These are phyloP conservation scores for Sebastes itinus DNA, from an alignment of 2,797 vertebrate species.

Conservation along the genomic window DNA sequence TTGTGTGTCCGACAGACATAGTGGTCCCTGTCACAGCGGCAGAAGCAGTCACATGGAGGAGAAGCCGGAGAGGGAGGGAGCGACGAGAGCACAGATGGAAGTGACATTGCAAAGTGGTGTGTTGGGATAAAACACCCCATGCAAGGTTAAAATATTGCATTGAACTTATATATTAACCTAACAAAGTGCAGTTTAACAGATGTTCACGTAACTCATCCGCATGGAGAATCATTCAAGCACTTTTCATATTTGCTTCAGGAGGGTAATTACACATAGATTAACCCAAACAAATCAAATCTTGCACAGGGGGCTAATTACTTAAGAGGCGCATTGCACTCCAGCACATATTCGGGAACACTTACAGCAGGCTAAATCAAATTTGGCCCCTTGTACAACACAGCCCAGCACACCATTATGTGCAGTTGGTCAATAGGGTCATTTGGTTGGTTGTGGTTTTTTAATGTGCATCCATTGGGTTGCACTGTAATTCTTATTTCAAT, in stretches of 20 bases:
- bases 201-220: neutral
- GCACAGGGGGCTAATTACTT: conserved; percentile 48
- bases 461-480: neutral
- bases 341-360: conserved; percentile 5
- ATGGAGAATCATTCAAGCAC: neutral
- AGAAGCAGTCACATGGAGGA: conserved; percentile 48
- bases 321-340: conserved; percentile 33
- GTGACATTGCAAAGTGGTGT: conserved; percentile 59
- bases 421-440: neutral
- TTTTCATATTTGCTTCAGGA: conserved; percentile 32
- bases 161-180: neutral
- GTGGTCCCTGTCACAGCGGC: conserved; percentile 44
- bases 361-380: conserved; percentile 15
- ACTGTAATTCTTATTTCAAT: neutral
- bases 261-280: conserved; percentile 52
- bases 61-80: conserved; percentile 9
- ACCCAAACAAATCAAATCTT: conserved; percentile 63
- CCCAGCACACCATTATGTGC: neutral
- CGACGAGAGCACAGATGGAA: conserved; percentile 52
- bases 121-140: conserved; percentile 33
- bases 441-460: conserved; percentile 8
- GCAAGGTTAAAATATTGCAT: conserved; percentile 13
- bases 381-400: neutral
- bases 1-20: conserved; percentile 37
- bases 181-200: conserved; percentile 13